Conservation (phyloP, 92 coral and sea anemone species). For the Epizoanthus rinbou region DNA sequence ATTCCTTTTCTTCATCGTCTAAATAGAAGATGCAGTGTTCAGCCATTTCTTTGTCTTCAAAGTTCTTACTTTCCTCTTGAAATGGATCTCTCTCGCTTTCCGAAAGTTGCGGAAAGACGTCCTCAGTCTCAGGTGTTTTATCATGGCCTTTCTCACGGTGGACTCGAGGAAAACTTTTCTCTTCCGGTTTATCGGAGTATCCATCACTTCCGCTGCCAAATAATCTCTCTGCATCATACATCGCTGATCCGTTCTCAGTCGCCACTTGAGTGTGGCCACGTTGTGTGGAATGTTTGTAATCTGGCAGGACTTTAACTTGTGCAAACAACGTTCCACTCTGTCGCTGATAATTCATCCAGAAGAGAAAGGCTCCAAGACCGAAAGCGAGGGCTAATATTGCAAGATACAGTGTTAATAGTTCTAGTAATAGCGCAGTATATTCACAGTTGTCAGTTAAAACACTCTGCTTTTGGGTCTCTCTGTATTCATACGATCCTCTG, state of each 20-base stretch:
- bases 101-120: constrained; percentile 33
- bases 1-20: constrained; percentile 46
- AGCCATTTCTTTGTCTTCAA: constrained; percentile 21
- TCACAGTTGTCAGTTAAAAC: not conserved
- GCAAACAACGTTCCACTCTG: constrained; percentile 12
- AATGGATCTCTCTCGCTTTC: not conserved
- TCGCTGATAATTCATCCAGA: not conserved
- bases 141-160: not conserved
- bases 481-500: not conserved
- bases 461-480: not conserved
- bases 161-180: not conserved
- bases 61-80: constrained; percentile 36
- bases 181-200: not conserved
- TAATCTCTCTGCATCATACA: constrained; percentile 1
- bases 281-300: not conserved
- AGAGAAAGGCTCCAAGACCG: not conserved
- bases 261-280: not conserved
- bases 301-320: constrained; percentile 8
- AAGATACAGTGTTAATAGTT: not conserved
- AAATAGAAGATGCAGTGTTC: constrained; percentile 46
- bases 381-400: not conserved
- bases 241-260: not conserved
- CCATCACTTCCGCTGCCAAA: not conserved
- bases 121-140: not conserved
- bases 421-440: not conserved